A percentile compares a stretch with the other conserved stretches of the same genome.
Conservation (phyloP, 1,140 invertebrate species). For the Panagrolaimus sp. region DNA sequence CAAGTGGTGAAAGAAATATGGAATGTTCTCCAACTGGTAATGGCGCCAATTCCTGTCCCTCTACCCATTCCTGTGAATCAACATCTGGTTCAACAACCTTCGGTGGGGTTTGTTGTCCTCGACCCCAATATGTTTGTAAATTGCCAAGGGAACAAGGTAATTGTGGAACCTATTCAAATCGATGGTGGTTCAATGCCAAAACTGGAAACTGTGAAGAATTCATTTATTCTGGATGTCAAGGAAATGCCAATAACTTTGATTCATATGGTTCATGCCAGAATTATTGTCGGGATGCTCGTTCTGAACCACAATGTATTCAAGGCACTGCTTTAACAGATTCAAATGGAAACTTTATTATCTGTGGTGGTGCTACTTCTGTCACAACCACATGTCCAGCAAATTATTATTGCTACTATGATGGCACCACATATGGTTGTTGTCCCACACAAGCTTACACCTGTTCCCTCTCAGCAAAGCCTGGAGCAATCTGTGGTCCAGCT, state of each 20-base stretch:
- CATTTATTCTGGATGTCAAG: constrained; percentile 58
- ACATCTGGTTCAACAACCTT: constrained; percentile 55
- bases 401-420: constrained; percentile 59
- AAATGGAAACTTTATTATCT: constrained; percentile 59
- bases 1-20: constrained; percentile 57
- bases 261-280: constrained; percentile 59
- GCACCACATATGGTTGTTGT: constrained; percentile 58
- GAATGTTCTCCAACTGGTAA: constrained; percentile 57
- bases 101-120: constrained; percentile 56
- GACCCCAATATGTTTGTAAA: constrained; percentile 58
- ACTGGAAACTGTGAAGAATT: constrained; percentile 59
- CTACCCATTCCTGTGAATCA: constrained; percentile 56
- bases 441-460: constrained; percentile 59
- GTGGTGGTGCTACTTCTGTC: constrained; percentile 51
- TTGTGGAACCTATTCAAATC: constrained; percentile 56
- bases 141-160: constrained; percentile 57
- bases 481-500: constrained; percentile 55
- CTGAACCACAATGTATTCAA: constrained; percentile 55
- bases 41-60: constrained; percentile 53
- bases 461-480: constrained; percentile 55
- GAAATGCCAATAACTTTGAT: constrained; percentile 51
- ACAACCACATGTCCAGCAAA: constrained; percentile 58
- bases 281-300: constrained; percentile 55
- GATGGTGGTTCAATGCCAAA: constrained; percentile 60
- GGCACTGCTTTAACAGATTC: constrained; percentile 58